phyloP scores from a whole-genome alignment of 1,140 invertebrate species.

The Sitophilus oryzae region DNA sequence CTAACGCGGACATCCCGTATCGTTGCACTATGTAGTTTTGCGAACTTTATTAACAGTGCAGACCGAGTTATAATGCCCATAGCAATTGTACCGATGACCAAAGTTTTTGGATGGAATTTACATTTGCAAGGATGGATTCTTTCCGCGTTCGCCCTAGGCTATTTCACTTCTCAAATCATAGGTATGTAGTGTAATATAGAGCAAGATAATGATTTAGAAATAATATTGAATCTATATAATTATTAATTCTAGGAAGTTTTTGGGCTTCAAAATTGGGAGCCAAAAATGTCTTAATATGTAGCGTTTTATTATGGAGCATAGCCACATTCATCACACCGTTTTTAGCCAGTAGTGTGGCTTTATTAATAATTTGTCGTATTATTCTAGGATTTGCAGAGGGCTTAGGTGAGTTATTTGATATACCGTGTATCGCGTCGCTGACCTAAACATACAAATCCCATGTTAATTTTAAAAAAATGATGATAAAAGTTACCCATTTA shows the following conservation, averaged over 20 bases:
- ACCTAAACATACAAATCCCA: background rate
- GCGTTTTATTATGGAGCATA: conserved; percentile 71
- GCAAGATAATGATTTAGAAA: no score
- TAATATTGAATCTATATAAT: no score
- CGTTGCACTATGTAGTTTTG: conserved; percentile 64
- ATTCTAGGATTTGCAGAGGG: conserved; percentile 71
- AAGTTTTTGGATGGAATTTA: conserved; percentile 67
- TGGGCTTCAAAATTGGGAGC: conserved; percentile 67
- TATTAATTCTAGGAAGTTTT: conserved; percentile 63
- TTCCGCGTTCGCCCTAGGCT: conserved; percentile 73
- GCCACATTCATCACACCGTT: conserved; percentile 69
- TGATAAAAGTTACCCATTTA: no score
- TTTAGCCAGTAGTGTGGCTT: conserved; percentile 58
- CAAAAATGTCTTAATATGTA: conserved; percentile 63
- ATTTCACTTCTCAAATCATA: conserved; percentile 66
- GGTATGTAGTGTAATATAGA: conserved; percentile 21
- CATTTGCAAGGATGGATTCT: conserved; percentile 74
- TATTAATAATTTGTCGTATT: conserved; percentile 60
- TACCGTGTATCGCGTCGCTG: background rate
- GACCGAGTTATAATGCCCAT: conserved; percentile 78
- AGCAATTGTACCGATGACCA: conserved; percentile 70
- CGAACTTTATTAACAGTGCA: conserved; percentile 76
- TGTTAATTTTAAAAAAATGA: no score
- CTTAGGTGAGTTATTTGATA: conserved; percentile 50
- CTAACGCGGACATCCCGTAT: conserved; percentile 53